These are phyloP conservation scores for Drosophila barbarae DNA, from an alignment of 2,888 invertebrate genomes.

Conservation along the genomic window DNA sequence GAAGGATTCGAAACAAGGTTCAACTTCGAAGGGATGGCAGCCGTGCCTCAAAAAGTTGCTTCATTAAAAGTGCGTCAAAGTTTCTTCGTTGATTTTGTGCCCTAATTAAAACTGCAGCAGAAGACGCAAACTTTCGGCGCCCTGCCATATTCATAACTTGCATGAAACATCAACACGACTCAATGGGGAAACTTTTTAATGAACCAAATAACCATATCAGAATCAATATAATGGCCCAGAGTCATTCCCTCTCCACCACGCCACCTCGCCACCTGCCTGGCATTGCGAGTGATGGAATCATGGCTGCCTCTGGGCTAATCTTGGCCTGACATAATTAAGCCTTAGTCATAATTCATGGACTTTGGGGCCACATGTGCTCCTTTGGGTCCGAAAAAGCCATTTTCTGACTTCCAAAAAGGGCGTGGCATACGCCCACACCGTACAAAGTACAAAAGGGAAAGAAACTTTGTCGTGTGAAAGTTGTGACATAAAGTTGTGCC, in stretches of 20 bases:
- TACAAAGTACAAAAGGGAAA: conserved; percentile 9
- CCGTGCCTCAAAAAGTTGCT: conserved; percentile 54
- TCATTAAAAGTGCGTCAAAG: conserved; percentile 70
- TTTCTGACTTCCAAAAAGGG: conserved; percentile 9
- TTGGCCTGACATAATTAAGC: conserved; percentile 43
- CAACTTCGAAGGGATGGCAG: conserved; percentile 4
- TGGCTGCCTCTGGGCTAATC: conserved; percentile 37
- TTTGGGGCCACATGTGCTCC: conserved; percentile 31
- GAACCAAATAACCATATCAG: conserved; percentile 63
- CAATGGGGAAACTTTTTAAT: conserved; percentile 64
- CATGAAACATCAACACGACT: conserved; percentile 61
- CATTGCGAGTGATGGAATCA: conserved; percentile 20
- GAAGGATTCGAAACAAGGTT: conserved; percentile 14
- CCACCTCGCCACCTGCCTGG: background rate
- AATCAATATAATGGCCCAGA: conserved; percentile 47
- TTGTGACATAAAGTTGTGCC: conserved; percentile 49
- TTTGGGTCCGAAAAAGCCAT: conserved; percentile 24
- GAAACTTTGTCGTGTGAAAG: conserved; percentile 57
- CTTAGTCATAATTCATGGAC: conserved; percentile 38
- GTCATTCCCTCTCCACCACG: background rate
- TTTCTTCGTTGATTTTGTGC: conserved; percentile 66
- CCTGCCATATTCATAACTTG: conserved; percentile 64
- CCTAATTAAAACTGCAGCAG: conserved; percentile 67
- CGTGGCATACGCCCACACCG: conserved; percentile 27
- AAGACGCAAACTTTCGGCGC: conserved; percentile 51